Evolutionary conservation across 2,113 vertebrate genomes (phyloP).

Genomic region (Formicarius rufipectus): DNA sequence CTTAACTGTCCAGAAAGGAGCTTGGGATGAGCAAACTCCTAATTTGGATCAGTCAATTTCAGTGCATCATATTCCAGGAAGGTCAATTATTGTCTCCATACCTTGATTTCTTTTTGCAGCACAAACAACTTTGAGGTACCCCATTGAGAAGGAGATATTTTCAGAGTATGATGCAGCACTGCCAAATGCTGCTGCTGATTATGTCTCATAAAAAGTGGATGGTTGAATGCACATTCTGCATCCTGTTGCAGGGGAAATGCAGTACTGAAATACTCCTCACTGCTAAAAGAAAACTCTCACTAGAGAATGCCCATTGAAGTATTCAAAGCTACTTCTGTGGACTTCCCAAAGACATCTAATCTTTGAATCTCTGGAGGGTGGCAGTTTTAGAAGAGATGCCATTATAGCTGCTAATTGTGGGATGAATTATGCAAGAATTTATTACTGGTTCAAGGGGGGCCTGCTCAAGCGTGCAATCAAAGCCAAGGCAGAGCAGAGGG

Average conservation of each 20-base stretch:
- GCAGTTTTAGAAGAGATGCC: conserved; percentile 30
- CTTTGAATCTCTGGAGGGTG: neutral
- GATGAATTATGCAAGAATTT: conserved; percentile 59
- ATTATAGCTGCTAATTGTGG: conserved; percentile 14
- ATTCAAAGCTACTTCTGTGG: conserved; percentile 7
- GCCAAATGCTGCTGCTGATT: neutral
- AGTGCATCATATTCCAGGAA: neutral
- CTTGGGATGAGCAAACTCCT: neutral
- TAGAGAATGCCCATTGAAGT: neutral
- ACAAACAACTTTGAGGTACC: neutral
- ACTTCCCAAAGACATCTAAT: conserved; percentile 22
- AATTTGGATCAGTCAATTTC: neutral
- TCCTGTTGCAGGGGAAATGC: conserved; percentile 39
- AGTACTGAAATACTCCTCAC: neutral
- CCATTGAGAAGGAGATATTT: neutral
- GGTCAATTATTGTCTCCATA: neutral
- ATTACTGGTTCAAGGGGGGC: conserved; percentile 39
- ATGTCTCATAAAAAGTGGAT: neutral
- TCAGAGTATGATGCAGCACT: neutral
- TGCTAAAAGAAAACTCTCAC: neutral
- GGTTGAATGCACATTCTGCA: conserved; percentile 10
- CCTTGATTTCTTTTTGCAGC: neutral
- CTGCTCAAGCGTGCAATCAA: neutral
- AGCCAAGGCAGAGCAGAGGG: neutral
- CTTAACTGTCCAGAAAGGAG: neutral